These are phyloP conservation scores for Drosophila kokeensis DNA, from an alignment of 2,888 invertebrate species.

Conservation along the genomic window DNA sequence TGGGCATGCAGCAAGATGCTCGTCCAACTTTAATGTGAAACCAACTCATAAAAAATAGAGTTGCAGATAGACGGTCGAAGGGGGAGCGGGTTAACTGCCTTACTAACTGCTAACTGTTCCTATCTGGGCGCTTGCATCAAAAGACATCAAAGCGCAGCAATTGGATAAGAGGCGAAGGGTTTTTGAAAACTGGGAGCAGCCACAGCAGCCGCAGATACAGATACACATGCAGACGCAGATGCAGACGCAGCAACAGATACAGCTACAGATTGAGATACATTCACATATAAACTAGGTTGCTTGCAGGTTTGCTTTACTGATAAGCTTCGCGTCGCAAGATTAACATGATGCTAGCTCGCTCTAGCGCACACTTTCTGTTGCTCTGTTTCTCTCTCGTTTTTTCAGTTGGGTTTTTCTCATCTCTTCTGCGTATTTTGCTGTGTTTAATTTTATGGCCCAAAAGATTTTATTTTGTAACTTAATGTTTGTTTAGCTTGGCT, in stretches of 20 bases:
- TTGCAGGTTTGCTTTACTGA: slow-evolving; percentile 62
- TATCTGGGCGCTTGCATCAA: slow-evolving; percentile 67
- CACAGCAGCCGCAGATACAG: slow-evolving; percentile 54
- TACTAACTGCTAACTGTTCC: slow-evolving; percentile 55
- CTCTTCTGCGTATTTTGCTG: slow-evolving; percentile 67
- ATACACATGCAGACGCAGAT: slow-evolving; percentile 25
- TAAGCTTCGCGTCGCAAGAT: slow-evolving; percentile 66
- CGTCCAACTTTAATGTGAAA: slow-evolving; percentile 33
- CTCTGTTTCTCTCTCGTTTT: slow-evolving; percentile 7
- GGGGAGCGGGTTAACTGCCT: slow-evolving; percentile 36
- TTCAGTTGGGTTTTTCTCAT: slow-evolving; percentile 12
- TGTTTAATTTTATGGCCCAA: slow-evolving; percentile 76
- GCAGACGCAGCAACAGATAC: slow-evolving; percentile 32
- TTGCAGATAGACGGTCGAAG: slow-evolving; percentile 10
- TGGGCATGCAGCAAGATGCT: slow-evolving; percentile 53
- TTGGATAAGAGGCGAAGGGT: slow-evolving; percentile 28
- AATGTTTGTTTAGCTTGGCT: slow-evolving; percentile 72
- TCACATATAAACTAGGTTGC: slow-evolving; percentile 72
- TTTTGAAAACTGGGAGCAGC: slow-evolving; percentile 21
- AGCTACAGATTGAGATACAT: slow-evolving; percentile 58
- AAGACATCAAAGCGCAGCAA: slow-evolving; percentile 68
- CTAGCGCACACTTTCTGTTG: not conserved
- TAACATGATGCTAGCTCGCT: slow-evolving; percentile 60
- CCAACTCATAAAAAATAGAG: slow-evolving; percentile 62
- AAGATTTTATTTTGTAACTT: slow-evolving; percentile 79